Conservation (phyloP, 92 coral and sea anemone species). For the Phymanthus crucifer region DNA sequence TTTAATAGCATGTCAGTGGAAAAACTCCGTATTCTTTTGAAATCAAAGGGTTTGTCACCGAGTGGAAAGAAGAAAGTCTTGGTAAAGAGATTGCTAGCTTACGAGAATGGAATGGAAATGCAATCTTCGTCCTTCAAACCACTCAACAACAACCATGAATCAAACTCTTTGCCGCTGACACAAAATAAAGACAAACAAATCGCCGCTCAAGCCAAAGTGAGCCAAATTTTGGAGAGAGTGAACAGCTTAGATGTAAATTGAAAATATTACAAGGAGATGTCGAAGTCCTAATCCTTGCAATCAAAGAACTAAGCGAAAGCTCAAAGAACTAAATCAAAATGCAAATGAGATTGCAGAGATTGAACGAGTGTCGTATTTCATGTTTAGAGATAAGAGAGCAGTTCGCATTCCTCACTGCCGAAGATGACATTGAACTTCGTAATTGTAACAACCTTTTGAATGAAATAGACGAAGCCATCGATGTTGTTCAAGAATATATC, state of each 20-base stretch:
- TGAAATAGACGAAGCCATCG: conserved; percentile 22
- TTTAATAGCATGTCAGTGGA: background rate
- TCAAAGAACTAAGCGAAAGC: conserved; percentile 6
- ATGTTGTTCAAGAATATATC: conserved; percentile 16
- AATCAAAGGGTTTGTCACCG: background rate
- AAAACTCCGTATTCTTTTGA: background rate
- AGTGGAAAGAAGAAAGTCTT: background rate
- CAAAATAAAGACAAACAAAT: too few species aligned
- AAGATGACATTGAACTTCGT: conserved; percentile 19
- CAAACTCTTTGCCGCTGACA: too few species aligned
- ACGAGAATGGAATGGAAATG: background rate
- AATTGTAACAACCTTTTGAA: conserved; percentile 7
- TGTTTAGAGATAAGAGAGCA: conserved; percentile 18
- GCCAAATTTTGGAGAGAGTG: background rate
- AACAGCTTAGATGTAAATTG: conserved; percentile 1
- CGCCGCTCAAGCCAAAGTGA: background rate
- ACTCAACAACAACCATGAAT: too few species aligned
- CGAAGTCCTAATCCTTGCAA: background rate
- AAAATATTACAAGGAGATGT: conserved; percentile 10
- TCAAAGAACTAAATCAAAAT: conserved; percentile 16
- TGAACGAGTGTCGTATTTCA: conserved; percentile 4
- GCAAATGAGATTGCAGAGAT: conserved; percentile 23
- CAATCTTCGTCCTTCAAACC: too few species aligned
- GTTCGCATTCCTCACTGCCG: conserved; percentile 11
- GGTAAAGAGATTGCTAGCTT: background rate